Evolutionary conservation across 2,113 vertebrate genomes (phyloP).

Genomic region (Phylloscopus whistleri): DNA sequence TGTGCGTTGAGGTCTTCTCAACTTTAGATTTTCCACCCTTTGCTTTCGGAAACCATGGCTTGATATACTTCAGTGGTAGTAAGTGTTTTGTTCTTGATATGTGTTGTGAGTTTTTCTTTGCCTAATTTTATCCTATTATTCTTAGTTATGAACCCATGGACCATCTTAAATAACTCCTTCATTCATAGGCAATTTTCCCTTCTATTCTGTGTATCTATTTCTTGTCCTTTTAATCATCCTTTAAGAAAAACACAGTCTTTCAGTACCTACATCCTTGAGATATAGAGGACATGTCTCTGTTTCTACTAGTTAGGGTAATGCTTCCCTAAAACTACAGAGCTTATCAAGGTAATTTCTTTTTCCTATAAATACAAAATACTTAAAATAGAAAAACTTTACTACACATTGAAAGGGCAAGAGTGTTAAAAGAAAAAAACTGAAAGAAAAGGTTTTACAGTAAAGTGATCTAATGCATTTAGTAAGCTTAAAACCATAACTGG

Average conservation of each 20-base stretch:
- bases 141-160: neutral
- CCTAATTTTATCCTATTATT: conserved; percentile 7
- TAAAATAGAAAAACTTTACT: neutral
- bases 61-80: neutral
- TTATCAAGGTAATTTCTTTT: neutral
- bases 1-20: neutral
- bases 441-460: neutral
- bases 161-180: neutral
- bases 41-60: neutral
- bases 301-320: neutral
- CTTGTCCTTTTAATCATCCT: neutral
- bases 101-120: neutral
- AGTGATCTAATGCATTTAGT: neutral
- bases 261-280: neutral
- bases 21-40: neutral
- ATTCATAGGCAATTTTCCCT: neutral
- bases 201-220: conserved; percentile 12
- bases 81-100: neutral
- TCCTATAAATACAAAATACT: neutral
- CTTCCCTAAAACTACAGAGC: neutral
- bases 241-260: neutral
- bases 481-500: neutral
- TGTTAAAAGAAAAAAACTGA: neutral
- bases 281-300: neutral
- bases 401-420: neutral